These are phyloP conservation scores for Netta rufina DNA, from an alignment of 2,797 vertebrate species.

Conservation along the genomic window DNA sequence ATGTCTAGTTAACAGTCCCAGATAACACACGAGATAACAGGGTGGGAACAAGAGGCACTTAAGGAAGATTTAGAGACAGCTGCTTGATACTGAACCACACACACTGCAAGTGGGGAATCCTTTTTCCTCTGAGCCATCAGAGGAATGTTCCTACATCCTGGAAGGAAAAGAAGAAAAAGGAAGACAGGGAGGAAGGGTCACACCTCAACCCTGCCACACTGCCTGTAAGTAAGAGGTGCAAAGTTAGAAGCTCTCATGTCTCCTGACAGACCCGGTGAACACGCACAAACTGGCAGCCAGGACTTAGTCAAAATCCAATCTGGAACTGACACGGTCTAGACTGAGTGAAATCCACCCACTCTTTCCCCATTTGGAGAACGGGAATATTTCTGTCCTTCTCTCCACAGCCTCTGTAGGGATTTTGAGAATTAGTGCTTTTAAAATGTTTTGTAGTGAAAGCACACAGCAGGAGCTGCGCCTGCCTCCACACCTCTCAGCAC, in stretches of 20 bases:
- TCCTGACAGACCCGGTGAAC: not conserved
- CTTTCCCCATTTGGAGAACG: not conserved
- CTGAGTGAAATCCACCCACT: conserved; percentile 44
- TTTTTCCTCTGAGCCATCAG: conserved; percentile 15
- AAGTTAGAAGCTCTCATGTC: not conserved
- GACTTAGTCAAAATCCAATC: not conserved
- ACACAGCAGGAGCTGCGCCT: not conserved
- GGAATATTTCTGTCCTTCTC: conserved; percentile 27
- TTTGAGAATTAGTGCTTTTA: not conserved
- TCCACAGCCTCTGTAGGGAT: not conserved
- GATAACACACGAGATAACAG: conserved; percentile 41
- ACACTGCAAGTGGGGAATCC: not conserved
- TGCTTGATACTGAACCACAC: conserved; percentile 10
- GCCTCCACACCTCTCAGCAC: not conserved
- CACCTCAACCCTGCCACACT: not conserved
- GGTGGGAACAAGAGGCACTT: conserved; percentile 34
- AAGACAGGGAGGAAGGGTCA: not conserved
- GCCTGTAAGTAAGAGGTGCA: not conserved
- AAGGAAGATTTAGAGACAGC: conserved; percentile 52
- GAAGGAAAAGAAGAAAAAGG: not conserved
- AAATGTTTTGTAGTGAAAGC: not conserved
- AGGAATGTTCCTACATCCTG: not conserved
- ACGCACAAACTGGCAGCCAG: not conserved
- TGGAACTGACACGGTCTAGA: conserved; percentile 34
- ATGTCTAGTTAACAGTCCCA: conserved; percentile 50